phyloP scores from a whole-genome alignment of 2,113 vertebrate genomes.

The Eidolon helvum region DNA sequence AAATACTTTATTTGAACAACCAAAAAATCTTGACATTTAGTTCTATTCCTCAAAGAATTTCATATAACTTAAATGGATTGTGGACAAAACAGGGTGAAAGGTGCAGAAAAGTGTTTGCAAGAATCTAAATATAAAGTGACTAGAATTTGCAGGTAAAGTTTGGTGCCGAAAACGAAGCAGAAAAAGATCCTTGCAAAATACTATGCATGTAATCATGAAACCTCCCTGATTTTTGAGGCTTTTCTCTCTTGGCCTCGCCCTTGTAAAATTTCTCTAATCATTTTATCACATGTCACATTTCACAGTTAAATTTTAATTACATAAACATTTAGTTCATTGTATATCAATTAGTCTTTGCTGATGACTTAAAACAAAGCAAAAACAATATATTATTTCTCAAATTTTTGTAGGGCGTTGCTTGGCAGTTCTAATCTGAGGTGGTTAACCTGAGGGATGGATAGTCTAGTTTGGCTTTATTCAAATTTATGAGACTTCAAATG shows the following conservation, averaged over 20 bases:
- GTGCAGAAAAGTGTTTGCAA: neutral
- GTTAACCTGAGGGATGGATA: neutral
- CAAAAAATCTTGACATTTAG: neutral
- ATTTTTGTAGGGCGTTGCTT: neutral
- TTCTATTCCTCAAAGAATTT: neutral
- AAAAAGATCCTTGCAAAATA: neutral
- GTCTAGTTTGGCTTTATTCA: neutral
- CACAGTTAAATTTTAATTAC: constrained; percentile 14
- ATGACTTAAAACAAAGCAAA: neutral
- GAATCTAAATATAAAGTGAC: neutral
- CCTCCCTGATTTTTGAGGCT: neutral
- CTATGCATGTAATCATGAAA: neutral
- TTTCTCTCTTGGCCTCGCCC: neutral
- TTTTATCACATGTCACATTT: neutral
- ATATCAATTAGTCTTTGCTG: neutral
- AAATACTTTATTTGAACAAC: neutral
- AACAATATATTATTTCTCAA: neutral
- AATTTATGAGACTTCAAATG: neutral
- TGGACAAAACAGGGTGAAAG: neutral
- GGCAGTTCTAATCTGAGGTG: neutral
- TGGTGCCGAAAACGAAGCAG: neutral
- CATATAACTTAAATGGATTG: neutral
- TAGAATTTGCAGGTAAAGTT: neutral
- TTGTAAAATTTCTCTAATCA: neutral
- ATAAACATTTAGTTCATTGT: neutral